A percentile compares a stretch with the other conserved stretches of the same genome.
These are phyloP conservation scores for Drosophila kohkoa DNA, from an alignment of 1,140 invertebrate genomes.

Conservation along the genomic window DNA sequence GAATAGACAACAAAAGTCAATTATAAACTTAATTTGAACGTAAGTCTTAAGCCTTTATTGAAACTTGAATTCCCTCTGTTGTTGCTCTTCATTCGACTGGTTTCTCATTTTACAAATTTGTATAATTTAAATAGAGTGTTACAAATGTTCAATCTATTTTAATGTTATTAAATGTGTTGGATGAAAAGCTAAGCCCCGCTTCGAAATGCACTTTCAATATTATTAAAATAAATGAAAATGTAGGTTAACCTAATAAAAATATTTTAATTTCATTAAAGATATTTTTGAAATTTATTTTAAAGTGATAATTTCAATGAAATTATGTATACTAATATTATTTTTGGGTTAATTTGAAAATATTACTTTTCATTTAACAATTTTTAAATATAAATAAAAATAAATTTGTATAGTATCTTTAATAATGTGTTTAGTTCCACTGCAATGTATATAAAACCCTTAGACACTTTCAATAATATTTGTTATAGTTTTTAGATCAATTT, in stretches of 20 bases:
- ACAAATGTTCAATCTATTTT: neutral
- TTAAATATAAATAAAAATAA: neutral
- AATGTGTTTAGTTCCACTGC: no score
- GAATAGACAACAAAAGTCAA: slow-evolving; percentile 65
- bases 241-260: no score
- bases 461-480: no score
- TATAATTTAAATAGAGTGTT: slow-evolving; percentile 11
- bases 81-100: neutral
- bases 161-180: neutral
- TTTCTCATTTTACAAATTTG: slow-evolving; percentile 13
- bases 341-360: neutral
- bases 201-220: no score
- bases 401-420: neutral
- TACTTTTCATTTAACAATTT: neutral
- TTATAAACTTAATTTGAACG: slow-evolving; percentile 70
- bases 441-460: no score
- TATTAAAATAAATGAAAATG: no score
- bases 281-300: no score
- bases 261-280: no score
- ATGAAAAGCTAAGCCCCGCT: neutral
- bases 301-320: no score
- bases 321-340: no score
- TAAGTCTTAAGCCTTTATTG: slow-evolving; percentile 13
- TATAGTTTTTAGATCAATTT: no score
- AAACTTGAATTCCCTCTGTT: neutral